Base-by-base conservation (phyloP, 2,113 vertebrate genomes). In the Procavia capensis region DNA sequence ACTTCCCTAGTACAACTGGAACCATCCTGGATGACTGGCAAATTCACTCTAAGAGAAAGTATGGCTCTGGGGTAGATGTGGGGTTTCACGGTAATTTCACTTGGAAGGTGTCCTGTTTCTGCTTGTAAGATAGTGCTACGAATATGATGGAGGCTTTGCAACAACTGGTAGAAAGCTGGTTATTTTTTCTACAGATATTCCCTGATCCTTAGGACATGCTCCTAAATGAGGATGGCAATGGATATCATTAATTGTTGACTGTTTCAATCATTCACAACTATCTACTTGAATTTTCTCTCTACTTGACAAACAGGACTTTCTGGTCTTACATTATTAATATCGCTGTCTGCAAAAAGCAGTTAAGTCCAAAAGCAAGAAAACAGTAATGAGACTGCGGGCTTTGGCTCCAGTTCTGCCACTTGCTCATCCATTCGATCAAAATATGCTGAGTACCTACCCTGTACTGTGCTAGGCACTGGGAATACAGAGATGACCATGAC, bases 261-360 rank as follows among this genome's bases (percentile, higher is more conserved):
- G 34, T 95, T 61, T 66, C 61, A 47, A 31, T 39, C 34, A 47
- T 29, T 90, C 86, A 92, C 47, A 50, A 10, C 82, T 70, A 47
- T 95, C 61, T 84, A 11, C 59, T 93, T 72, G 68, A 50, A 87
- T 70, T 61, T 57, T 59, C 70, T 90, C 81, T 91, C 80, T 79
- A 84, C 74, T 34, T 70, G 76, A 88, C 85, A 96, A 85, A 74
- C 70, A 63, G 54, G 57, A 86, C 85, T 90, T 57, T 64, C 68
- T 70, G 45, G 61, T 87, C 91, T 93, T 92, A 91, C 75, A 68
- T 80, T 89, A 95, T 79, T 91, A 94, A 88, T 66, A 88, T 41
- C 83, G 43, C 50, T 39, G 19, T 68, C 70, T 91, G 36, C 70
- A 68, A 86, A 91, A 87, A 80, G 84, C 87, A 79, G 68, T 54